Percentiles rank a stretch among this genome's conserved stretches.
These are phyloP conservation scores for Cebuella pygmaea DNA, from an alignment of 2,797 vertebrate genomes.

Conservation along the genomic window DNA sequence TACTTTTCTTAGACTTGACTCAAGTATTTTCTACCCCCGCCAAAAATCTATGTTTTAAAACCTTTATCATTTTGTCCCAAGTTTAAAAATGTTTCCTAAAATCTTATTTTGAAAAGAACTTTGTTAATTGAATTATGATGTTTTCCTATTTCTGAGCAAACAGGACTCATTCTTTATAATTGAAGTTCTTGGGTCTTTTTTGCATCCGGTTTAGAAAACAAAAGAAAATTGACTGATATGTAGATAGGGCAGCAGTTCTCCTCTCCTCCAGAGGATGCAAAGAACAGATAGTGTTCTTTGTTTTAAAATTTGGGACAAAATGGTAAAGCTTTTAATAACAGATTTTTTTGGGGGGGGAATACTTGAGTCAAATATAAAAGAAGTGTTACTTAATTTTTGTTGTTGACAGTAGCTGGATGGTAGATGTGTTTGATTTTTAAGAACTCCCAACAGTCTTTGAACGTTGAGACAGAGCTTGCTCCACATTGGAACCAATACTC, in stretches of 20 bases:
- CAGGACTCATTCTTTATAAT: neutral
- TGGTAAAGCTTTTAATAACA: conserved; percentile 34
- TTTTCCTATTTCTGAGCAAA: neutral
- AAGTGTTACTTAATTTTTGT: neutral
- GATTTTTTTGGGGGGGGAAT: neutral
- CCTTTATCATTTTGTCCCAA: conserved; percentile 1
- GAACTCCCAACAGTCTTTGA: neutral
- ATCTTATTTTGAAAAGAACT: conserved; percentile 27
- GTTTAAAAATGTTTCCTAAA: conserved; percentile 13
- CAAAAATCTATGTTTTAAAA: neutral
- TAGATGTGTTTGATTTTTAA: neutral
- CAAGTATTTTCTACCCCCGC: neutral
- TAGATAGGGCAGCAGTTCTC: neutral
- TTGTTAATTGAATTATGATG: neutral
- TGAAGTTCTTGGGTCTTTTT: neutral
- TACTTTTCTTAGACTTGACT: neutral
- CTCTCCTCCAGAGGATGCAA: neutral
- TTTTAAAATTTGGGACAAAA: neutral
- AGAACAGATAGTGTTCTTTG: neutral
- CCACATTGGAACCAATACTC: neutral
- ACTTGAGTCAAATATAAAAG: neutral
- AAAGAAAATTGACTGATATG: neutral
- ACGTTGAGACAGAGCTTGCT: neutral
- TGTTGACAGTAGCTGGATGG: neutral
- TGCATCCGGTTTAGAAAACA: neutral